phyloP scores from a whole-genome alignment of 1,140 invertebrate species.

The Drosophila pruinosa region DNA sequence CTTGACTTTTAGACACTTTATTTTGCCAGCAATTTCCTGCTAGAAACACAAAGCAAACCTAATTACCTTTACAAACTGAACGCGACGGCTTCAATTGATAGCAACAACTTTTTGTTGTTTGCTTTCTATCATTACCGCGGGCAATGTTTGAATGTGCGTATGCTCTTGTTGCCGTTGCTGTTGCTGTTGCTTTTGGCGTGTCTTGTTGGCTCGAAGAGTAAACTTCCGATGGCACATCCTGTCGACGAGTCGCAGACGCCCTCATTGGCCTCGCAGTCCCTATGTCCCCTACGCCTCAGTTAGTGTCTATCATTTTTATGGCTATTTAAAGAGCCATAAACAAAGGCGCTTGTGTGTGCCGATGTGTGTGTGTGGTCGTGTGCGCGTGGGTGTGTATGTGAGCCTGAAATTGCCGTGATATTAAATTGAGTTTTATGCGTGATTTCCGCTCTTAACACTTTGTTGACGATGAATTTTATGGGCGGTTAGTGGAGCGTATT shows the following conservation, averaged over 20 bases:
- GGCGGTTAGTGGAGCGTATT: constrained; percentile 55
- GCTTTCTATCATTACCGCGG: constrained; percentile 24
- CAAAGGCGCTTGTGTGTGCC: constrained; percentile 28
- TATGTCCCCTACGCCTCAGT: background rate
- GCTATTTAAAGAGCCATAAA: constrained; percentile 72
- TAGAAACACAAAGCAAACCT: constrained; percentile 32
- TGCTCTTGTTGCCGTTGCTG: constrained; percentile 21
- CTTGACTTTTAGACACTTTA: constrained; percentile 17
- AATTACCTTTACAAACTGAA: constrained; percentile 32
- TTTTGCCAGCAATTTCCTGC: constrained; percentile 62
- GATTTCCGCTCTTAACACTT: constrained; percentile 76
- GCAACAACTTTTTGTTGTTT: constrained; percentile 49
- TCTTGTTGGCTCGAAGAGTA: constrained; percentile 62
- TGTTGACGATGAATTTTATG: constrained; percentile 67
- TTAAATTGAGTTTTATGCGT: constrained; percentile 77
- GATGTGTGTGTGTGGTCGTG: background rate
- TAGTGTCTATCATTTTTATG: constrained; percentile 73
- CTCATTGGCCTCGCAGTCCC: background rate
- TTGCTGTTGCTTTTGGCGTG: constrained; percentile 38
- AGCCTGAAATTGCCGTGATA: constrained; percentile 39
- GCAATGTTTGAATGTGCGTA: background rate
- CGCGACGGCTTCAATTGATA: constrained; percentile 15
- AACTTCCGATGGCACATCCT: constrained; percentile 75
- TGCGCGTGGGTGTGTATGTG: constrained; percentile 8
- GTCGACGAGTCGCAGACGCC: constrained; percentile 29